Percentiles rank a stretch among this genome's conserved stretches.
phyloP scores from a whole-genome alignment of 2,113 vertebrate species.

The Chunga burmeisteri region DNA sequence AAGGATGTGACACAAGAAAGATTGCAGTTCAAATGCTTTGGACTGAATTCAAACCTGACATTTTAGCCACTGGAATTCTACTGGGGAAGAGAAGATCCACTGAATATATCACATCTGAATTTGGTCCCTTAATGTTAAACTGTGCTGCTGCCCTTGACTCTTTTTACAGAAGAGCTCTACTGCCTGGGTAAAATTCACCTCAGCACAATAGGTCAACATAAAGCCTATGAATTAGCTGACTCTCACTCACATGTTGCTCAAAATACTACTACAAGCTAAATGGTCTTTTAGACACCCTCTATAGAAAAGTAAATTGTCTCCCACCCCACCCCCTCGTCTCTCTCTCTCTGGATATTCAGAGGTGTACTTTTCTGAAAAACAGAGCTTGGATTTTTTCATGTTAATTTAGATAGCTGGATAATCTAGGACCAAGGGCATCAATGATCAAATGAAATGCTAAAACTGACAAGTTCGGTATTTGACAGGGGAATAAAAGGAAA shows the following conservation, averaged over 20 bases:
- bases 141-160: neutral
- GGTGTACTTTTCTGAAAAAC: neutral
- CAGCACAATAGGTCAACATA: neutral
- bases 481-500: neutral
- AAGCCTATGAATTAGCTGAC: neutral
- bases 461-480: neutral
- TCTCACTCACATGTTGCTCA: neutral
- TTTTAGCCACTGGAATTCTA: neutral
- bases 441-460: neutral
- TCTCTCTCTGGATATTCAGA: neutral
- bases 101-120: neutral
- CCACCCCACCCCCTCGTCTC: rapidly evolving
- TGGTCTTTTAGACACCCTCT: neutral
- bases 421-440: neutral
- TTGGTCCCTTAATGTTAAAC: neutral
- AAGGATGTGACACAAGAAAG: neutral
- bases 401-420: neutral
- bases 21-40: neutral
- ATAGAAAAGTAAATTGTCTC: neutral
- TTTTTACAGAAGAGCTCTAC: neutral
- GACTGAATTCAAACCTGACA: neutral
- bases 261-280: neutral
- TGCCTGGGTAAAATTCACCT: neutral
- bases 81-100: neutral
- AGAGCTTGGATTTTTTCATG: neutral